phyloP scores from a whole-genome alignment of 2,797 vertebrate species.

The Echeneis naucrates region DNA sequence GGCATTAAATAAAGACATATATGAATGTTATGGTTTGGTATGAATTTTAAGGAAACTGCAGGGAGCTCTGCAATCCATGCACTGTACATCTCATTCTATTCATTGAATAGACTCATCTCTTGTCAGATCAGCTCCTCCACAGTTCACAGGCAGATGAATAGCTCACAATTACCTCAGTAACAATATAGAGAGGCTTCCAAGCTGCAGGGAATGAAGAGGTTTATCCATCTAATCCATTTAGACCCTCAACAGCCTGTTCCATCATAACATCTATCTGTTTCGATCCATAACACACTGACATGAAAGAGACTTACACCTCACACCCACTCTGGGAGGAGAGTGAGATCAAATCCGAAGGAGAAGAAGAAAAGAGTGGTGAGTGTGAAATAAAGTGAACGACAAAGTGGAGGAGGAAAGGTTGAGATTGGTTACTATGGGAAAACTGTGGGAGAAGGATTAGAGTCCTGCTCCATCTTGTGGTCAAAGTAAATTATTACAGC shows the following conservation, averaged over 20 bases:
- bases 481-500: background rate
- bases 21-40: conserved; percentile 1
- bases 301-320: conserved; percentile 28
- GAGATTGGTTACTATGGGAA: background rate
- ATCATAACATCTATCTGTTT: conserved; percentile 15
- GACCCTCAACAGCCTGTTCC: conserved; percentile 24
- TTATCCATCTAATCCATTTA: conserved; percentile 59
- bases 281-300: conserved; percentile 9
- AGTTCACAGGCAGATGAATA: conserved; percentile 19
- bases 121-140: conserved; percentile 14
- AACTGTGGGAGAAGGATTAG: background rate
- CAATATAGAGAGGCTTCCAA: conserved; percentile 16
- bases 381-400: background rate
- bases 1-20: background rate
- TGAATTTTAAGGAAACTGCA: background rate
- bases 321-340: conserved; percentile 46
- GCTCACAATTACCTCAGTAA: conserved; percentile 19
- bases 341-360: background rate
- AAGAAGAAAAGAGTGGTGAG: background rate
- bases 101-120: background rate
- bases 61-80: conserved; percentile 6
- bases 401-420: background rate
- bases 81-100: conserved; percentile 5
- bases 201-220: conserved; percentile 40
- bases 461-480: conserved; percentile 51